Evolutionary conservation across 2,888 invertebrate species (phyloP), one percentile per base, ranked within the genome.

Genomic region (Microctonus aethiopoides): DNA sequence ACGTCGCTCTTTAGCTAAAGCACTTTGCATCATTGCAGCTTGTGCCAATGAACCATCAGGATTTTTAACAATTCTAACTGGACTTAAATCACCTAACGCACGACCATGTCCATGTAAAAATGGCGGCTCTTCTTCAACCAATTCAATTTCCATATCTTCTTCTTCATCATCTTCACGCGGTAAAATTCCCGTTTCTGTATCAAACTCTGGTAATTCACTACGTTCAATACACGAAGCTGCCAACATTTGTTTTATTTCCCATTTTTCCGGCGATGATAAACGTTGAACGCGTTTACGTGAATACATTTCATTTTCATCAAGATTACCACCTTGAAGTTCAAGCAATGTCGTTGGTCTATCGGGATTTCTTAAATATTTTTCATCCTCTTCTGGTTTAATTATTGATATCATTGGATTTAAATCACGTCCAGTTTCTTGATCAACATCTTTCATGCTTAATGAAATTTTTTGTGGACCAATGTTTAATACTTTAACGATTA

Each of bases 1-100:
- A 56, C 99, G 89, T 64, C 99, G 89, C 85, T 99, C 99, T 83
- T 99, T 99, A 0, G 99, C 95, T 54, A 99, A 86, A 0, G 99
- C 99, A 11, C 95, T 96, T 87, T 99, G 99, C 98, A 98, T 99
- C 96, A 99, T 98, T 0, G 99, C 99, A 0, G 99, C 98, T 87
- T 99, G 99, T 0, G 99, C 99, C 24, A 99, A 87, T 0, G 98
- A 98, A 0, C 99, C 99, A 86, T 99, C 99, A 0, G 99, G 99
- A 89, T 99, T 99, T 88, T 98, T 98, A 0, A 99, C 97, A 75
- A 99, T 98, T 75, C 94, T 88, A 2, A 98, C 97, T 0, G 98
- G 98, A 69, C 96, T 97, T 2, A 98, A 89, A 84, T 98, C 98
- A 76, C 97, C 95, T 0, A 96, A 87, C 0, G 96, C 95, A 74